Evolutionary conservation across 1,140 invertebrate genomes (phyloP).

Genomic region (Vollenhovia emeryi): DNA sequence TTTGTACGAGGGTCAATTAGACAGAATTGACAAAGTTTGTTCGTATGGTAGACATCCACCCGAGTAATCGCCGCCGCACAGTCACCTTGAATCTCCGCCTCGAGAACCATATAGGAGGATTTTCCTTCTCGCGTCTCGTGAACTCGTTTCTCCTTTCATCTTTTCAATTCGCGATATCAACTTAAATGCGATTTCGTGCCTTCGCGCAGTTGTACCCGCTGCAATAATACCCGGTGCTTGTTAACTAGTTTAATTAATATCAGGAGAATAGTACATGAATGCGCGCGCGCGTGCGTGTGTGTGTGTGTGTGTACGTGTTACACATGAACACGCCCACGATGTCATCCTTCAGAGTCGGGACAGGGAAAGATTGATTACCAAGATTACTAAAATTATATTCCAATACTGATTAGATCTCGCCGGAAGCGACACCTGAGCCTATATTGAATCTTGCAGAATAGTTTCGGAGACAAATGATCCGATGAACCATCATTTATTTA

Average conservation of each 20-base stretch:
- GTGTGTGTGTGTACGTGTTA: background rate
- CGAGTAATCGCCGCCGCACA: conserved; percentile 44
- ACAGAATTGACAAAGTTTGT: conserved; percentile 70
- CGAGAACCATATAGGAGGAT: conserved; percentile 38
- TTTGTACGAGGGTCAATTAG: conserved; percentile 74
- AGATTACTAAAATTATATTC: conserved; percentile 66
- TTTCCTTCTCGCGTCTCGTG: conserved; percentile 34
- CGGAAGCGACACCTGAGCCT: conserved; percentile 53
- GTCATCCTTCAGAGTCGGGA: conserved; percentile 60
- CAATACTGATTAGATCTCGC: conserved; percentile 59
- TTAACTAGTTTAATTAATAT: conserved; percentile 70
- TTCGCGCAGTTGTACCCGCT: conserved; percentile 10
- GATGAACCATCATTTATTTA: conserved; percentile 42
- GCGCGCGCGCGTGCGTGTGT: too few relatives aligned
- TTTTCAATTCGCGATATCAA: conserved; percentile 37
- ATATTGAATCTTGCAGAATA: conserved; percentile 34
- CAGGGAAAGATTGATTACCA: conserved; percentile 66
- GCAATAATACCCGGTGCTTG: conserved; percentile 55
- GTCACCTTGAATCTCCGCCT: conserved; percentile 60
- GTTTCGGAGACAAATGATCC: conserved; percentile 59
- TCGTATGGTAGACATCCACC: conserved; percentile 54
- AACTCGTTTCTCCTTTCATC: conserved; percentile 1
- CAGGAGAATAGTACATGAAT: background rate
- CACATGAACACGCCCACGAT: conserved; percentile 31
- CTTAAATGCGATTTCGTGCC: conserved; percentile 10